Base-by-base conservation (phyloP, 2,888 invertebrate genomes). In the Hydroisotoma schaefferi region DNA sequence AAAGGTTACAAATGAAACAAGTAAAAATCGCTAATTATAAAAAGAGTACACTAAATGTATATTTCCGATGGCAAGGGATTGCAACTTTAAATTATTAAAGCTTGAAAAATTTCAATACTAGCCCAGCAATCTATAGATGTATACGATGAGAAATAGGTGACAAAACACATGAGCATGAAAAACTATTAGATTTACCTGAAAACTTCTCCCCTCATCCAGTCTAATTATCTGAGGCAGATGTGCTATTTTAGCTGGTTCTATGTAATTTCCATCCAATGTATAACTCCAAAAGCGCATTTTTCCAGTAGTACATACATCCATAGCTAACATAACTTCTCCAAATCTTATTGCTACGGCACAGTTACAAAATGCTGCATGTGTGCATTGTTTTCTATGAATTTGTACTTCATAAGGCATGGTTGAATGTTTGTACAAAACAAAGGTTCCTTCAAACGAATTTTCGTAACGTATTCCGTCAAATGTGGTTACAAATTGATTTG, bases 321-420 rank as follows among this genome's bases (percentile, higher is more conserved):
- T 67, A 25, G 70, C 69, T 0, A 72, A 29, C 69, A 69, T 70
- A 1, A 67, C 56, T 15, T 72, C 72, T 2, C 72, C 72, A 49
- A 70, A 72, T 4, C 69, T 33, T 20, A 72, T 65, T 1, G 72
- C 70, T 28, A 72, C 68, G 4, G 64, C 72, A 56, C 72, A 72
- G 51, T 68, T 70, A 37, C 72, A 72, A 2, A 70, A 40, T 22
- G 62, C 44, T 22, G 68, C 37, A 38, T 69, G 68, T 38, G 65
- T 66, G 27, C 72, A 72, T 38, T 65, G 65, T 28, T 64, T 63
- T 29, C 70, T 44, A 26, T 70, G 58, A n/a, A 73, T 61, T 60
- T 73, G 73, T 18, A 74, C 71, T 65, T 74, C 74, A 33, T 73
- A 70, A 2, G 71, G 71, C 3, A 71, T 59, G n/a, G 54, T 67